These are phyloP conservation scores for Muraenolepis orangiensis DNA, from an alignment of 2,797 vertebrate species.

Conservation along the genomic window DNA sequence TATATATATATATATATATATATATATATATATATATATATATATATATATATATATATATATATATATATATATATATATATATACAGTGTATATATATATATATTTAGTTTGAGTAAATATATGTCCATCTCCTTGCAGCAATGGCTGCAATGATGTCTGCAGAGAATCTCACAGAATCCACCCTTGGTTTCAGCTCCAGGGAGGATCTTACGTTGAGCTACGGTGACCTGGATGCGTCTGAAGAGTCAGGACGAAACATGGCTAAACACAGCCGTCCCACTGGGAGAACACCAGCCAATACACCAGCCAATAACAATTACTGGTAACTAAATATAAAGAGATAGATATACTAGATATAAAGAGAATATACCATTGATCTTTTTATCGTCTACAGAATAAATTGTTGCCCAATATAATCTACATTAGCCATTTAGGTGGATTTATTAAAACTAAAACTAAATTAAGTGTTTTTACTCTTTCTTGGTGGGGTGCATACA, in stretches of 20 bases:
- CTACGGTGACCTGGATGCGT: conserved; percentile 33
- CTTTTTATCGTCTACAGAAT: not conserved
- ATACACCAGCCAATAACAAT: conserved; percentile 57
- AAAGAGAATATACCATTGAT: not conserved
- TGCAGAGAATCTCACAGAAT: conserved; percentile 45
- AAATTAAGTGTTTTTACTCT: no score
- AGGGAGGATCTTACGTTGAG: conserved; percentile 40
- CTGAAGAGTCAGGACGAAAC: conserved; percentile 25
- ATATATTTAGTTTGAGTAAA: no score
- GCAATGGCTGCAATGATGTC: conserved; percentile 40
- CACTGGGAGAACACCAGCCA: conserved; percentile 35
- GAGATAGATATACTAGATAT: no score
- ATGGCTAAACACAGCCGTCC: conserved; percentile 27
- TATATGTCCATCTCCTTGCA: not conserved
- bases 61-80: no score
- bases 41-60: not conserved
- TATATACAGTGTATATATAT: no score
- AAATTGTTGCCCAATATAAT: not conserved
- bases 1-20: no score
- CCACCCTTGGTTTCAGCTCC: conserved; percentile 44
- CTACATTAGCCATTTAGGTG: not conserved
- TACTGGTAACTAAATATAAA: not conserved
- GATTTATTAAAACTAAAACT: no score
- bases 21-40: no score
- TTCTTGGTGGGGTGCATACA: no score